Conservation (phyloP, 2,888 invertebrate genomes). For the Nebria salina region DNA sequence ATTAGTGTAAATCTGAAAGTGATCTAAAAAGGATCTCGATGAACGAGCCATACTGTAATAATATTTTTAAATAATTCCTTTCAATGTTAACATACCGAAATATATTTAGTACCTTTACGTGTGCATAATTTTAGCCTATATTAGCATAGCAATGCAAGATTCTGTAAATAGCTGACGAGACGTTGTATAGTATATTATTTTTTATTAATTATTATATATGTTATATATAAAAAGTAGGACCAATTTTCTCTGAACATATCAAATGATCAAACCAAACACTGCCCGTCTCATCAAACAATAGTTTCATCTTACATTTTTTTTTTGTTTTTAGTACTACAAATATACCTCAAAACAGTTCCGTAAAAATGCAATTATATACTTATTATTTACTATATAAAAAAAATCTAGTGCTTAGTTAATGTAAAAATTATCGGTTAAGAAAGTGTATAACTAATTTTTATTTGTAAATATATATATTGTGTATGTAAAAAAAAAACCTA, state of each 20-base stretch:
- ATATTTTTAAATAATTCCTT: constrained; percentile 1
- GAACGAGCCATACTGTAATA: neutral
- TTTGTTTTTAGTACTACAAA: constrained; percentile 33
- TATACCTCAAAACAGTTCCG: constrained; percentile 54
- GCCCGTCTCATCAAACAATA: constrained; percentile 41
- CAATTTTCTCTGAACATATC: constrained; percentile 22
- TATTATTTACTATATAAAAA: constrained; percentile 49
- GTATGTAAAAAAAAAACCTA: constrained; percentile 37
- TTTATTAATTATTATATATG: constrained; percentile 20
- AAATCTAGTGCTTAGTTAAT: constrained; percentile 49
- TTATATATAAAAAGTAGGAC: constrained; percentile 20
- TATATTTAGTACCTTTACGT: constrained; percentile 32
- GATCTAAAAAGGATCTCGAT: constrained; percentile 7
- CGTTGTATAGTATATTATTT: constrained; percentile 41
- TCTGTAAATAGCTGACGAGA: constrained; percentile 38
- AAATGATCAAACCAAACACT: constrained; percentile 43
- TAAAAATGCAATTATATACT: constrained; percentile 44
- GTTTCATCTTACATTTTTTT: constrained; percentile 38
- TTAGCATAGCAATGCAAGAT: constrained; percentile 38
- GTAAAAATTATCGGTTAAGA: constrained; percentile 49
- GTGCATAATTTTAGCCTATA: constrained; percentile 33
- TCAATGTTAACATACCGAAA: neutral
- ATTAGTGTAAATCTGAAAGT: constrained; percentile 25
- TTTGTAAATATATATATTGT: constrained; percentile 43
- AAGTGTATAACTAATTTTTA: constrained; percentile 49